Evolutionary conservation across 1,140 invertebrate species (phyloP).

Genomic region (Hycleus phaleratus): DNA sequence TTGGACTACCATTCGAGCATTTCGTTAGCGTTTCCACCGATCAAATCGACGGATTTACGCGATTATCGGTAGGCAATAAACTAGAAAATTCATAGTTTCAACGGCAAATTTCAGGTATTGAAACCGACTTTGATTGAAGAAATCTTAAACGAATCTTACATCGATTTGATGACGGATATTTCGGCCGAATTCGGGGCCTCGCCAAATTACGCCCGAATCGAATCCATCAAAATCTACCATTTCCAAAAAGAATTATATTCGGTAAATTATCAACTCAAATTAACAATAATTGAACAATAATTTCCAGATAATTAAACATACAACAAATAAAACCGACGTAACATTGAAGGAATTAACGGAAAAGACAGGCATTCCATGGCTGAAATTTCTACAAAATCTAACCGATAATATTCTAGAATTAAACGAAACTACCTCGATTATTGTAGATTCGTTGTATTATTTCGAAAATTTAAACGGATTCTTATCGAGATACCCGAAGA

Average conservation of each 20-base stretch:
- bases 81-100: background rate
- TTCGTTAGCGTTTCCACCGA: background rate
- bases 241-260: conserved; percentile 5
- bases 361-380: conserved; percentile 12
- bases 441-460: too few relatives aligned
- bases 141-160: background rate
- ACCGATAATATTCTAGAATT: background rate
- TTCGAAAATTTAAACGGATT: conserved; percentile 7
- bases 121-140: too few relatives aligned
- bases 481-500: conserved; percentile 4
- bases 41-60: too few relatives aligned
- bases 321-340: too few relatives aligned
- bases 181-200: background rate
- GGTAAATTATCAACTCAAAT: background rate
- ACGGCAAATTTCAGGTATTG: background rate
- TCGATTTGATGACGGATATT: conserved; percentile 2
- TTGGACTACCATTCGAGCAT: conserved; percentile 61
- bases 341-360: too few relatives aligned
- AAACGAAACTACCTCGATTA: too few relatives aligned
- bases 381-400: conserved; percentile 18
- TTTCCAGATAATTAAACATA: background rate
- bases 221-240: background rate
- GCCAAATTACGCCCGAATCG: background rate
- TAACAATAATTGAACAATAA: background rate
- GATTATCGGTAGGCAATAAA: background rate